phyloP scores from a whole-genome alignment of 2,797 vertebrate species.

The Gambelia wislizenii region DNA sequence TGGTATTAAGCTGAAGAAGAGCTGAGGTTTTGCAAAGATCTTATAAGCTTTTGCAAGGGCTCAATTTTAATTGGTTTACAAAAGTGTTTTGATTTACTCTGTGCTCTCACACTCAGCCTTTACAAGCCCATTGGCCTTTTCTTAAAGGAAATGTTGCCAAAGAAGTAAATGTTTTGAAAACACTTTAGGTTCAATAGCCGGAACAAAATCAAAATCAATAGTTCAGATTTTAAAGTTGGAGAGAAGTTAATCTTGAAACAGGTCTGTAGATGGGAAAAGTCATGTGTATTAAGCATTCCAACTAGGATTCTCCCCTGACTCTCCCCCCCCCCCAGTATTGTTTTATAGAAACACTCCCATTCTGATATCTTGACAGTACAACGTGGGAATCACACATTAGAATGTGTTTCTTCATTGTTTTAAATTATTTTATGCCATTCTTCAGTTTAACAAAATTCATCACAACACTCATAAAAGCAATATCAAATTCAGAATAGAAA shows the following conservation, averaged over 20 bases:
- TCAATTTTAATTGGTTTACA: neutral
- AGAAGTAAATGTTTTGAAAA: constrained; percentile 22
- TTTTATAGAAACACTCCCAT: neutral
- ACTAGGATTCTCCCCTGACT: neutral
- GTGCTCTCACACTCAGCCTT: neutral
- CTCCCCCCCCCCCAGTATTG: neutral
- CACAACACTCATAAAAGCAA: neutral
- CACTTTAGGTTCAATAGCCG: constrained; percentile 12
- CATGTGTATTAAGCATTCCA: neutral
- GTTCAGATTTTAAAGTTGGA: constrained; percentile 11
- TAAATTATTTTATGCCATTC: neutral
- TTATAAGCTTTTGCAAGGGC: neutral
- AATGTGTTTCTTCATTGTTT: neutral
- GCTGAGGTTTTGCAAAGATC: neutral
- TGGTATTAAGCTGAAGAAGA: neutral
- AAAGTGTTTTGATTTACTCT: neutral
- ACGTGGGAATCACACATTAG: neutral
- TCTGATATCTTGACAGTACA: neutral
- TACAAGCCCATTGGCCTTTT: neutral
- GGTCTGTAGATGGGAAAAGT: neutral
- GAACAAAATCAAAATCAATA: constrained; percentile 35
- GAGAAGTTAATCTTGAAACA: constrained; percentile 13
- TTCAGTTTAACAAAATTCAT: constrained; percentile 2
- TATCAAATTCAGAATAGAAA: neutral
- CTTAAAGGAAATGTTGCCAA: neutral